Base-by-base conservation (phyloP, 2,113 vertebrate species). In the Forbesichthys agassizii region DNA sequence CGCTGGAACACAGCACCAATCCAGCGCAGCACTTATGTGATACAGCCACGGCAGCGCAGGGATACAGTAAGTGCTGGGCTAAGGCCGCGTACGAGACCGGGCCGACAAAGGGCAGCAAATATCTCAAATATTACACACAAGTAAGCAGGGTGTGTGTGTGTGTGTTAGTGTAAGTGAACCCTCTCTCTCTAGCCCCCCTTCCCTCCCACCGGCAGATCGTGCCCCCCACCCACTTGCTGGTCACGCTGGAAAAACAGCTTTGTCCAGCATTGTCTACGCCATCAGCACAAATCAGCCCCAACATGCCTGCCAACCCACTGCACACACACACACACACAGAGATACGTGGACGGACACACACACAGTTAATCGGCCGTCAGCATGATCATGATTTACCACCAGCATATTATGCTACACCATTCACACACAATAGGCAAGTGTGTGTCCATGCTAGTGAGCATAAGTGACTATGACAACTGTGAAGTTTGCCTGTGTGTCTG, bases 151-250 rank as follows among this genome's bases (percentile, higher is more conserved):
- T 33, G 48, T 8, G 27, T 27, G 27, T 27, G 79, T 67, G 52
- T 66, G 60, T 77, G 69, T 64, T 73, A 79, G 89, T 89, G 80
- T 88, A 69, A 57, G 5, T 48, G 73, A 60, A 78, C 16, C 61
- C 47, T 20, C 11, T 10, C 11, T 14, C 18, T 13, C 5, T 48
- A 27, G 62, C 10, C 48, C 62, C 63, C 72, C 67, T 54, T 16
- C 16, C 16, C 16, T 16, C 20, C 20, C 20, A 20, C 71, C 51
- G 78, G 57, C 27, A 62, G 52, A 18, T 62, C 78, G 71, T 76
- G 68, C 71, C 80, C 68, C 80, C 73, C 69, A 71, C 71, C 73
- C 83, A 66, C 70, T 42, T 64, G 18, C 74, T 27, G 66, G 59
- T 68, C 66, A 78, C 77, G 73, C 47, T 72, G 72, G 66, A 64